A percentile compares a stretch with the other conserved stretches of the same genome.
phyloP scores from a whole-genome alignment of 2,888 invertebrate species.

The Heliconius hortense region DNA sequence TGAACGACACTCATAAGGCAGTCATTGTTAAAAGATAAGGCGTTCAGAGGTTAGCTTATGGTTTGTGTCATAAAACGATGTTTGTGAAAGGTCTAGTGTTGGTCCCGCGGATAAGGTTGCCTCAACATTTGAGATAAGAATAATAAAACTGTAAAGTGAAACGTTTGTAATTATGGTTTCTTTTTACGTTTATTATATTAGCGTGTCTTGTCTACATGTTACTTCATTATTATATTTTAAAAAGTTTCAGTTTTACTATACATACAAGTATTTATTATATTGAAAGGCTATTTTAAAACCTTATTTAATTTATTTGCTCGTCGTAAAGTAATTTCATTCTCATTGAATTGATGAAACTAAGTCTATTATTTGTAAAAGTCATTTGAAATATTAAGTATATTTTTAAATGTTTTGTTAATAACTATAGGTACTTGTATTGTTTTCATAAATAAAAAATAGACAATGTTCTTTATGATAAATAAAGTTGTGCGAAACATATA shows the following conservation, averaged over 20 bases:
- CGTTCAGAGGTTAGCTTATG: conserved; percentile 30
- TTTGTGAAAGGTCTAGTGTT: conserved; percentile 35
- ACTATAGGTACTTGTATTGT: too few relatives aligned
- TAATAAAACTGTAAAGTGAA: conserved; percentile 16
- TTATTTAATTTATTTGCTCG: too few relatives aligned
- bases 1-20: conserved; percentile 27
- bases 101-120: conserved; percentile 29
- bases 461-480: too few relatives aligned
- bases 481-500: too few relatives aligned
- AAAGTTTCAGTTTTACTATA: not conserved
- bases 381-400: too few relatives aligned
- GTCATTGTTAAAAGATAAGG: conserved; percentile 32
- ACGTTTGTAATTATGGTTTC: not conserved
- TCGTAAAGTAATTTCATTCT: too few relatives aligned
- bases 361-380: too few relatives aligned
- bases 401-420: too few relatives aligned
- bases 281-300: too few relatives aligned
- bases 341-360: too few relatives aligned
- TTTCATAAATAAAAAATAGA: too few relatives aligned
- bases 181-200: not conserved
- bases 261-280: too few relatives aligned
- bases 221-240: not conserved
- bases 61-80: conserved; percentile 33
- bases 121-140: conserved; percentile 33
- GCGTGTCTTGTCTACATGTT: not conserved